Base-by-base conservation (phyloP, 1,140 invertebrate genomes). In the Episyrphus balteatus region DNA sequence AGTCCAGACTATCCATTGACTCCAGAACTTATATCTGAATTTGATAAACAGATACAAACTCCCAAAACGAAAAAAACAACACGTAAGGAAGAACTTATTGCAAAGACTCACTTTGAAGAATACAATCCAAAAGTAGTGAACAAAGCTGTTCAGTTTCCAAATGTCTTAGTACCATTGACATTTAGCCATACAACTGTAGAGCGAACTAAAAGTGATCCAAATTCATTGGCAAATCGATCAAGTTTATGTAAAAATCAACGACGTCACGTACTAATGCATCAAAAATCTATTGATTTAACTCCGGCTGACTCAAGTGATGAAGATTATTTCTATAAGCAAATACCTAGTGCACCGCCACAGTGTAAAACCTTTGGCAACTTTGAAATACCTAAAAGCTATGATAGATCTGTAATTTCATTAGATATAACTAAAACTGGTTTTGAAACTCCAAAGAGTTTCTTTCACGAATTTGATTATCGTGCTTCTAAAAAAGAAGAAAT, bases 181-280 rank as follows among this genome's bases (percentile, higher is more conserved):
- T 76, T 77, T 52, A 66, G 68, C 12, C 83, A 86, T 57, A 76
- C 77, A 14, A 82, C 82, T 1, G 83, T 88, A 0, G 86, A 88
- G 66, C 73, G 86, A 46, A 88, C 86, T 8, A 88, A 88, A 61
- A 88, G 84, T 54, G 86, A 89, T 72, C 86, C 86, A 1, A 87
- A 87, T 59, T 81, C 78, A 32, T 66, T 81, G 44, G 79, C 83
- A 0, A 77, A 80, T 53, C 74, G 83, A 42, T 79, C 80, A 44
- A 73, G 81, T 38, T 71, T 85, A 49, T 82, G 78, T 46, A 82
- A 81, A 18, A 83, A 78, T 57, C 81, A 77, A 10, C 73, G 83
- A 26, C 73, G 84, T 2, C 79, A 84, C 59, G 77, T 85, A 33
- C 64, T 89, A n/a, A 87, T 84, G 76, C 86, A 88, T 66, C 86